Percentiles rank a stretch among this genome's conserved stretches.
These are phyloP conservation scores for Platyura marginata DNA, from an alignment of 1,140 invertebrate species.

Conservation along the genomic window DNA sequence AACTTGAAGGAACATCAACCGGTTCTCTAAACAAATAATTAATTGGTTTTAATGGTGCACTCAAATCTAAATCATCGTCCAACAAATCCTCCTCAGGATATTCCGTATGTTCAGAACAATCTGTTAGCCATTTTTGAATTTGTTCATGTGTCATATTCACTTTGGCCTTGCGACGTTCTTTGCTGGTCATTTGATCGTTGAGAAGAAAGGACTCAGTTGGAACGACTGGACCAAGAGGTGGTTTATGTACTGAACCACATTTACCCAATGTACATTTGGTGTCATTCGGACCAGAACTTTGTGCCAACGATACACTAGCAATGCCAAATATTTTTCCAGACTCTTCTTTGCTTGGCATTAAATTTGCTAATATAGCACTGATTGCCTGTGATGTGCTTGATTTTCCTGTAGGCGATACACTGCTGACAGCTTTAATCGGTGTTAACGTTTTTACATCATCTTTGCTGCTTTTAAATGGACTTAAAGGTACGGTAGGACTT, in stretches of 20 bases:
- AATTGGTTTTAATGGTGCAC: constrained; percentile 17
- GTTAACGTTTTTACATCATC: neutral
- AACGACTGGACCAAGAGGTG: constrained; percentile 20
- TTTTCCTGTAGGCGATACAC: neutral
- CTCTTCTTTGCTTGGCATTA: constrained; percentile 25
- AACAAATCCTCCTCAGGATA: constrained; percentile 29
- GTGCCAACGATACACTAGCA: constrained; percentile 23
- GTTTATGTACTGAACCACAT: constrained; percentile 23
- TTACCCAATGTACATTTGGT: constrained; percentile 24
- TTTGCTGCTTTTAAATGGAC: neutral
- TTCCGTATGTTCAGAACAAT: constrained; percentile 35
- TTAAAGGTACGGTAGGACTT: neutral
- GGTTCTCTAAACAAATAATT: constrained; percentile 6
- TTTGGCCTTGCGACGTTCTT: constrained; percentile 36
- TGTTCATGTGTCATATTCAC: constrained; percentile 53
- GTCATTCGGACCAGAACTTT: constrained; percentile 22
- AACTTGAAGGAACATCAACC: constrained; percentile 13
- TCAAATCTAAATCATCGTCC: constrained; percentile 21
- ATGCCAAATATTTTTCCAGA: constrained; percentile 26
- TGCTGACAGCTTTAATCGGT: too few relatives aligned
- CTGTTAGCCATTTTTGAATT: constrained; percentile 50
- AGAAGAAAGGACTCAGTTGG: constrained; percentile 21
- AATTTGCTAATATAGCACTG: constrained; percentile 12
- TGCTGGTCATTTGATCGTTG: constrained; percentile 19
- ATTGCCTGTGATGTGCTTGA: neutral